Conservation (phyloP, 2,113 vertebrate species). For the Enhydra lutris region DNA sequence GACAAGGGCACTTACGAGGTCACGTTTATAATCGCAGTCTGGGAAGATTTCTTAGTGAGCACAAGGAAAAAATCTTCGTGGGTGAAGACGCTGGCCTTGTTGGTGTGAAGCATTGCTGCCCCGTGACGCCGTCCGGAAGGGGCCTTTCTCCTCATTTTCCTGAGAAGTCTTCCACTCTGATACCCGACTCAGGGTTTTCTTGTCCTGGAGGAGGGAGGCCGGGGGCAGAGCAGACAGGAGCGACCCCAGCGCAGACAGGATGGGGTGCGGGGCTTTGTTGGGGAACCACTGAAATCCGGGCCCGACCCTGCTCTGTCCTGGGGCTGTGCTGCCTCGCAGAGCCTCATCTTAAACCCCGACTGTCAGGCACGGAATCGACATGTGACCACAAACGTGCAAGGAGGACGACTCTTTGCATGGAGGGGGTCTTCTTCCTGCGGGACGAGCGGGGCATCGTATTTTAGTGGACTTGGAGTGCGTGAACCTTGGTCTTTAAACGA, state of each 20-base stretch:
- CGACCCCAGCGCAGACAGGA: neutral
- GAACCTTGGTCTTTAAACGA: neutral
- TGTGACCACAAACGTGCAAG: neutral
- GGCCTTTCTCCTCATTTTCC: neutral
- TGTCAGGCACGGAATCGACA: neutral
- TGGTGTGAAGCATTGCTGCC: neutral
- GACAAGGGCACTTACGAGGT: neutral
- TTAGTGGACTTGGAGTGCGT: neutral
- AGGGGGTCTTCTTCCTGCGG: neutral
- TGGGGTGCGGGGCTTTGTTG: neutral
- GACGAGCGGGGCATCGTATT: accelerated
- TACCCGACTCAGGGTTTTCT: neutral
- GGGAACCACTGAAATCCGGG: neutral
- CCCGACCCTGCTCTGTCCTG: neutral
- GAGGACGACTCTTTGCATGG: neutral
- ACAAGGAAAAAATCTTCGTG: neutral
- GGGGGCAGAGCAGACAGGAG: neutral
- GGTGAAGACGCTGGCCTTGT: neutral
- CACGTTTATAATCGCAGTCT: neutral
- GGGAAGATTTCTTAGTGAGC: neutral
- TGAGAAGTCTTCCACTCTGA: neutral
- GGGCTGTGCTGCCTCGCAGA: neutral
- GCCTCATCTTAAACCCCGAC: neutral
- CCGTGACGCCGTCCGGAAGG: neutral
- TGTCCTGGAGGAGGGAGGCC: neutral